These are phyloP conservation scores for Pipistrellus pygmaeus DNA, from an alignment of 2,797 vertebrate genomes.

Conservation along the genomic window DNA sequence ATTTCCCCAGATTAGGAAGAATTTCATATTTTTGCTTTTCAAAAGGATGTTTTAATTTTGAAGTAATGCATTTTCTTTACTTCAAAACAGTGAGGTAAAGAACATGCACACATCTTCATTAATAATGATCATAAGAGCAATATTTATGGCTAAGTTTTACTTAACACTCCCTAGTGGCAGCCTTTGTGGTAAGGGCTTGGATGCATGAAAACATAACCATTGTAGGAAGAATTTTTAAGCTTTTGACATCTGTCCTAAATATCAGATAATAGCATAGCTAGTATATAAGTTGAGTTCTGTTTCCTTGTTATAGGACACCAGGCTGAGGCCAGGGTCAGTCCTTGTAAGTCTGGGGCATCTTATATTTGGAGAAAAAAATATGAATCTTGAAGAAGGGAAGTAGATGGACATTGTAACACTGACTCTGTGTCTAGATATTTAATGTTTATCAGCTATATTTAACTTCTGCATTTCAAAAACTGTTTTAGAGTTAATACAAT, in stretches of 20 bases:
- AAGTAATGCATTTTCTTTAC: neutral
- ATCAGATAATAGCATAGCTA: neutral
- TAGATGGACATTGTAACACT: neutral
- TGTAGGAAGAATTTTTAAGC: neutral
- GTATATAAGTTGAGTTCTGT: neutral
- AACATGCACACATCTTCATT: neutral
- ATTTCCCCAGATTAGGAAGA: neutral
- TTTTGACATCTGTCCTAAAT: constrained; percentile 1
- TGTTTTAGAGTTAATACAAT: neutral
- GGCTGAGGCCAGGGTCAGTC: neutral
- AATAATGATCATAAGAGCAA: neutral
- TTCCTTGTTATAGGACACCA: neutral
- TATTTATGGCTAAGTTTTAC: neutral
- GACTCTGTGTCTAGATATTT: neutral
- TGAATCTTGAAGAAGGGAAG: neutral
- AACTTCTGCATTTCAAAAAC: neutral
- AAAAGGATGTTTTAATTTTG: neutral
- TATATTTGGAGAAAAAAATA: neutral
- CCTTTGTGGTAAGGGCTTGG: neutral
- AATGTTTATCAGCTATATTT: neutral
- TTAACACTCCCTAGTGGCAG: neutral
- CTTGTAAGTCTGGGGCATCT: neutral
- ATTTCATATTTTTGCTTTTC: neutral
- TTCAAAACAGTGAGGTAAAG: neutral
- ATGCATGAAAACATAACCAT: neutral